Base-by-base conservation (phyloP, 2,797 vertebrate species). In the Huso huso region DNA sequence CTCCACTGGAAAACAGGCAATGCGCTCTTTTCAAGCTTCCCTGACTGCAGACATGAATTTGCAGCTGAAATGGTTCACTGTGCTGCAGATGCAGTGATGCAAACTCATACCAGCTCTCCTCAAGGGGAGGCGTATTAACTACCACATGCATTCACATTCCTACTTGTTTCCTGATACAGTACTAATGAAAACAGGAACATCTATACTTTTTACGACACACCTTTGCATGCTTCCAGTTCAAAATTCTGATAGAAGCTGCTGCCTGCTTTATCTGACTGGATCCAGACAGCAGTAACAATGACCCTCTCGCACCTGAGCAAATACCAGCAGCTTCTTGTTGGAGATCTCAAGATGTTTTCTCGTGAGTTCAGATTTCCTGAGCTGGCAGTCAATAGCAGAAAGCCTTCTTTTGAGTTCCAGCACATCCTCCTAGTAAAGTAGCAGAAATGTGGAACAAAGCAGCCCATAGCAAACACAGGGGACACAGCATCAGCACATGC, bases 331-430 rank as follows among this genome's bases (percentile, higher is more conserved):
- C 51, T 90, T 94, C 82, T 85, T 91, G 60, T 96, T 94, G 74
- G 90, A 92, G 71, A 91, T 80, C 78, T 93, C 93, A 80, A 95
- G 82, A 62, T 92, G 90, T 79, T 89, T 95, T 72, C 90, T 87
- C 2, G 80, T 89, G 52, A 89, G 77, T 78, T 96, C 93, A 0
- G 93, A 95, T 75, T 83, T 92, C 67, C 83, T 84, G 66, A 96
- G 71, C 80, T 92, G 92, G 61, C 86, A 80, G 37, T 91, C 90
- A 3, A 89, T 81, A 61, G 78, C 68, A 0, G 82, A 81, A 71
- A 95, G 71, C 75, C 82, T 88, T 69, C 74, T 83, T 75, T 82
- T 93, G 64, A 94, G 79, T 61, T 91, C 90, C 71, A 84, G 66
- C 63, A 89, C 74, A 1, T 88, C 85, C 48, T 85, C 86, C 89